These are phyloP conservation scores for Thymallus thymallus DNA, from an alignment of 2,113 vertebrate genomes.

Conservation along the genomic window DNA sequence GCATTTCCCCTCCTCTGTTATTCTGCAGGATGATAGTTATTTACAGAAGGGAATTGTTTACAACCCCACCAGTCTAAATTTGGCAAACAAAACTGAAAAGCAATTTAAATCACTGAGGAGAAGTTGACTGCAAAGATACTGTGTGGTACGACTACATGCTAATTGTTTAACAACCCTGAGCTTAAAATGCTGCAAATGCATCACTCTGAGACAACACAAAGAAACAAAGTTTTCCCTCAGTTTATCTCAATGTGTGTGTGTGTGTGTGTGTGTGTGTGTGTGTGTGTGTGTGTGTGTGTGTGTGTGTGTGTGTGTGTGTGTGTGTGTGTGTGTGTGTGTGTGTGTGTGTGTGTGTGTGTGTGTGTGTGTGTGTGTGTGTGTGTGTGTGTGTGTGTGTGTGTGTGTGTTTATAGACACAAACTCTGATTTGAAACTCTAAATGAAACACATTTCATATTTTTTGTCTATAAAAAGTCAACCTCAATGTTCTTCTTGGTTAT, in stretches of 20 bases:
- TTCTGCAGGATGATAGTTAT: conserved; percentile 56
- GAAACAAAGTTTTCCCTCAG: too few species aligned
- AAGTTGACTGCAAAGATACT: conserved; percentile 29
- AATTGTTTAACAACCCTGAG: conserved; percentile 51
- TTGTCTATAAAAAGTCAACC: background rate
- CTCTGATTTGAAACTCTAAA: background rate
- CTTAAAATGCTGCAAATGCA: conserved; percentile 29
- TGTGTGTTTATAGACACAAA: background rate
- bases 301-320: too few species aligned
- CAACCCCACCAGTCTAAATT: conserved; percentile 48
- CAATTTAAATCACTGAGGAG: conserved; percentile 30
- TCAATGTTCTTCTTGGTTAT: background rate
- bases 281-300: too few species aligned
- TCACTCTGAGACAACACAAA: background rate
- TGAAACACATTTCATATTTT: background rate
- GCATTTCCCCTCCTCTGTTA: conserved; percentile 38
- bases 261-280: too few species aligned
- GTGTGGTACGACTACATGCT: conserved; percentile 27
- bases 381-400: too few species aligned
- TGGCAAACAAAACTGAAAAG: conserved; percentile 50
- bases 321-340: too few species aligned
- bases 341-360: background rate
- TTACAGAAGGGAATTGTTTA: conserved; percentile 54
- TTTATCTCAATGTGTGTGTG: too few species aligned
- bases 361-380: background rate